A percentile compares a stretch with the other conserved stretches of the same genome.
phyloP scores from a whole-genome alignment of 1,140 invertebrate genomes.

The Capitella teleta region DNA sequence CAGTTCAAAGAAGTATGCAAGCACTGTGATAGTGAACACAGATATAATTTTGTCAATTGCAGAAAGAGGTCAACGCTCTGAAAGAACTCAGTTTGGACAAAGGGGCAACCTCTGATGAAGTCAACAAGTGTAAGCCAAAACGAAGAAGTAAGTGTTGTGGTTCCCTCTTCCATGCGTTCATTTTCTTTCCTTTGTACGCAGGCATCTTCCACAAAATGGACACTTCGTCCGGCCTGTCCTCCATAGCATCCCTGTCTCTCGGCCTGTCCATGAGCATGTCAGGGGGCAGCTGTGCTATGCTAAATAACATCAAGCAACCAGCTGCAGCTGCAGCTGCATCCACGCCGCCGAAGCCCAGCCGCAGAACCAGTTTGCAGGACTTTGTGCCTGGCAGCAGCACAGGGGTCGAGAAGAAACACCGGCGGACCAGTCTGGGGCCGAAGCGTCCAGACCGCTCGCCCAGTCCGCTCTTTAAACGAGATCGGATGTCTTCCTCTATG shows the following conservation, averaged over 20 bases:
- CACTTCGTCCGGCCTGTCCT: constrained; percentile 8
- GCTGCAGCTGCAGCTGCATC: no score
- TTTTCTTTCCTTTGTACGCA: neutral
- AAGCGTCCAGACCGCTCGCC: no score
- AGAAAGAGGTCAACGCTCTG: constrained; percentile 10
- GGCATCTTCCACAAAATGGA: constrained; percentile 3
- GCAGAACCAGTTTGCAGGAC: no score
- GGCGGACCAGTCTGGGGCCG: no score
- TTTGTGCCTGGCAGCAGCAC: no score
- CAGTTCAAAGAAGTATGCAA: constrained; percentile 5
- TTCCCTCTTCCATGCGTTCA: neutral
- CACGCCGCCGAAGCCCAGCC: no score
- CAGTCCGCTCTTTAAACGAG: no score
- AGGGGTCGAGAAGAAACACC: no score
- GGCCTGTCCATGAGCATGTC: constrained; percentile 13
- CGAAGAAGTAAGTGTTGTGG: constrained; percentile 4
- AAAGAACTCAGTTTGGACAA: constrained; percentile 6
- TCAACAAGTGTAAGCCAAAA: constrained; percentile 8
- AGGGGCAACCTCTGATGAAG: constrained; percentile 7
- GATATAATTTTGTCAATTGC: neutral
- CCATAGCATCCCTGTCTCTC: constrained; percentile 10
- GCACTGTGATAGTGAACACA: neutral
- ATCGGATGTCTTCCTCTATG: no score
- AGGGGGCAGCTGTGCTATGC: no score
- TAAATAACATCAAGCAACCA: no score